Evolutionary conservation across 2,888 invertebrate species (phyloP).

Genomic region (Leptopilina myrica): DNA sequence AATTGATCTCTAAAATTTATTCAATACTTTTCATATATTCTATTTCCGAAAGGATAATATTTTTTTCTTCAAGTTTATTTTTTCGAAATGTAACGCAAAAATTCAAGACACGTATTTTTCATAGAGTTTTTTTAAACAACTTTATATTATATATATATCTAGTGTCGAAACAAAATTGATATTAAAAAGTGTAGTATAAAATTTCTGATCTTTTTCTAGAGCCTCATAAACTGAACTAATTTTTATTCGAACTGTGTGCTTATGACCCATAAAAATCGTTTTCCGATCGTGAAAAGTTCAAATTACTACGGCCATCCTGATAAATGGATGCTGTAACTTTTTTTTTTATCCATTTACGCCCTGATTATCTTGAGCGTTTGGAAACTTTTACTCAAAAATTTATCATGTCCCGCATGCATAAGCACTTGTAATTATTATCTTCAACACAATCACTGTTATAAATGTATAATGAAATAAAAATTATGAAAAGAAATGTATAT

Average conservation of each 20-base stretch:
- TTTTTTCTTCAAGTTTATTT: no score
- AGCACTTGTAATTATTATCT: background rate
- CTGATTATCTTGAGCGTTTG: constrained; percentile 31
- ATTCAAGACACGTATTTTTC: background rate
- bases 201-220: constrained; percentile 9
- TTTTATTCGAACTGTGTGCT: constrained; percentile 30
- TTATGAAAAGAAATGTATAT: no score
- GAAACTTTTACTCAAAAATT: constrained; percentile 23
- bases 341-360: constrained; percentile 27
- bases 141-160: background rate
- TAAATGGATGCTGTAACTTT: constrained; percentile 29
- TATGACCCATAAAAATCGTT: constrained; percentile 39
- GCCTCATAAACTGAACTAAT: background rate
- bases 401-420: constrained; percentile 4
- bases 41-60: no score
- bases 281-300: constrained; percentile 36
- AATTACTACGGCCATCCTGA: constrained; percentile 13
- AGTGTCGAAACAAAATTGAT: background rate
- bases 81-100: background rate
- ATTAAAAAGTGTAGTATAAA: background rate
- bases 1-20: no score
- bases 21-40: no score
- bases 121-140: background rate
- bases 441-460: background rate
- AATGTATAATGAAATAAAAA: no score